Conservation (phyloP, 2,113 vertebrate genomes). For the Neogobius melanostomus region DNA sequence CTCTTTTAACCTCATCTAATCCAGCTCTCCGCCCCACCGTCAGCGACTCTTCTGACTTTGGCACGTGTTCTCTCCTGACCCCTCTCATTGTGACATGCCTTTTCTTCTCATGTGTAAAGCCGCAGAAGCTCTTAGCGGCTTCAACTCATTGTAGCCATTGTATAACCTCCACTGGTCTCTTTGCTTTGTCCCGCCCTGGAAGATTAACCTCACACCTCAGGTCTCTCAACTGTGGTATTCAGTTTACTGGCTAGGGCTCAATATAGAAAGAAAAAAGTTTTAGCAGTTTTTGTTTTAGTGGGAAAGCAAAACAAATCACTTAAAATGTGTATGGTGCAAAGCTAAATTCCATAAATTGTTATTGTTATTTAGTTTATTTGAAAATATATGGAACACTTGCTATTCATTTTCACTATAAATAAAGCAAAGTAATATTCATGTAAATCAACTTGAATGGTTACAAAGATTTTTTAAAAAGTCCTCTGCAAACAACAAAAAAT, state of each 20-base stretch:
- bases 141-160: not conserved
- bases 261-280: not conserved
- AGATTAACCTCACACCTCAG: not conserved
- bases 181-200: not conserved
- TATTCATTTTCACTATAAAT: too few relatives aligned
- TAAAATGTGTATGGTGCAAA: too few relatives aligned
- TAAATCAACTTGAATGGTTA: too few relatives aligned
- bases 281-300: too few relatives aligned
- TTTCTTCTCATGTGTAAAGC: not conserved
- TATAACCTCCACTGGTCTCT: not conserved
- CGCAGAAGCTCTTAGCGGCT: not conserved
- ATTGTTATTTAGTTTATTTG: too few relatives aligned
- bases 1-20: constrained; percentile 10
- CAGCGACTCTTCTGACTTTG: constrained; percentile 1
- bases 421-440: too few relatives aligned
- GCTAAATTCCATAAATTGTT: too few relatives aligned
- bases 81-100: not conserved
- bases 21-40: constrained; percentile 4
- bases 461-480: too few relatives aligned
- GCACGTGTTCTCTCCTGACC: constrained; percentile 3
- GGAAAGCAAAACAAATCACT: too few relatives aligned
- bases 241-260: not conserved
- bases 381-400: too few relatives aligned
- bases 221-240: not conserved
- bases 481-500: too few relatives aligned